Conservation (phyloP, 2,888 invertebrate genomes). For the Eudasyphora cyanicolor region DNA sequence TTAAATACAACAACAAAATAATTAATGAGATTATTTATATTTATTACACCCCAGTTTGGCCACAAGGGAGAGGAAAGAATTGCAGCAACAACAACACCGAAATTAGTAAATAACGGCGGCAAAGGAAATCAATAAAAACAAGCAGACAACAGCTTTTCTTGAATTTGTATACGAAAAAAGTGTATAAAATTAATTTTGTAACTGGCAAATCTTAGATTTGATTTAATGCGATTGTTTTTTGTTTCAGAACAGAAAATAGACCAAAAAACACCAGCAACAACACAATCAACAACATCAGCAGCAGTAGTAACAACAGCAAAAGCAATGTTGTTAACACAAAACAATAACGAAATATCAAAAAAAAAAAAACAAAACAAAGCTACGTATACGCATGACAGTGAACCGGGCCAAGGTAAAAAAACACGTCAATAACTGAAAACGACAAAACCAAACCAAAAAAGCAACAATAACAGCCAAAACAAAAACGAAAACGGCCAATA, state of each 20-base stretch:
- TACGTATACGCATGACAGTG: conserved; percentile 67
- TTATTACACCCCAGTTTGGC: not conserved
- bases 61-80: not conserved
- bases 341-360: no score
- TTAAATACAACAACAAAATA: not conserved
- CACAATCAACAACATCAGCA: conserved; percentile 8
- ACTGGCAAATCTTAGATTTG: conserved; percentile 34
- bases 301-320: conserved; percentile 5
- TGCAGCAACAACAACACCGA: not conserved
- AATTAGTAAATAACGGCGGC: not conserved
- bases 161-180: not conserved
- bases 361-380: conserved; percentile 20
- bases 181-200: conserved; percentile 38
- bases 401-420: conserved; percentile 78
- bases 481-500: not conserved
- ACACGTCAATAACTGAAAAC: conserved; percentile 75
- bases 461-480: not conserved
- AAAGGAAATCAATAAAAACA: not conserved
- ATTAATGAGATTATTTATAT: not conserved
- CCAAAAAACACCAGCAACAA: conserved; percentile 26
- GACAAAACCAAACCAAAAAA: conserved; percentile 35
- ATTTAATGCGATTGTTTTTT: no score
- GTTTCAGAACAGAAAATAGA: conserved; percentile 45
- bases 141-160: not conserved
- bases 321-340: conserved; percentile 24